phyloP scores from a whole-genome alignment of 1,140 invertebrate genomes.

The Drosophila sp. region DNA sequence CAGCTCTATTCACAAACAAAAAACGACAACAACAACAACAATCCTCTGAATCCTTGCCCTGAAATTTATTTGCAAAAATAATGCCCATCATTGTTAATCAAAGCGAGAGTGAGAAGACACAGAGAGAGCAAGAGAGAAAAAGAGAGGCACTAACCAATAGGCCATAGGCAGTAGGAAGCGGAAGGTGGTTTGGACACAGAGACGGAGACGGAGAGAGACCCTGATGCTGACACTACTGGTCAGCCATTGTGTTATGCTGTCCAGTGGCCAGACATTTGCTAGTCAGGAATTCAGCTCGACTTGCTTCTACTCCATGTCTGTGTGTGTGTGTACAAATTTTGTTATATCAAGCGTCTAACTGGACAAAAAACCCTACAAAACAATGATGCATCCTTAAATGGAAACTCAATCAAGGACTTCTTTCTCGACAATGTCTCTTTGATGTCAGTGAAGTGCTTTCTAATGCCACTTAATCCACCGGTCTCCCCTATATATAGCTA shows the following conservation, averaged over 20 bases:
- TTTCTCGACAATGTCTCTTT: too few relatives aligned
- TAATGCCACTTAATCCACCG: too few relatives aligned
- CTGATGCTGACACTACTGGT: conserved; percentile 59
- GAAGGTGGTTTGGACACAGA: conserved; percentile 5
- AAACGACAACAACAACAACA: conserved; percentile 25
- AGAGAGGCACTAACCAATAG: not conserved
- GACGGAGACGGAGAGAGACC: not conserved
- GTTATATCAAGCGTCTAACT: conserved; percentile 25
- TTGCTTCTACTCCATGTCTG: conserved; percentile 57
- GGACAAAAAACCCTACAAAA: not conserved
- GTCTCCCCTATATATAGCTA: too few relatives aligned
- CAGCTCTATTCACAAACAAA: conserved; percentile 42
- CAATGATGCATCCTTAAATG: not conserved
- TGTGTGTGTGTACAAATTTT: conserved; percentile 34
- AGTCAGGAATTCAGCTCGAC: conserved; percentile 54
- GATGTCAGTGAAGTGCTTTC: too few relatives aligned
- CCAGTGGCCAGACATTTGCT: conserved; percentile 59
- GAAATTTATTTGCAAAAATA: conserved; percentile 77
- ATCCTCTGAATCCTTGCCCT: conserved; percentile 13
- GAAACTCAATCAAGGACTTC: not conserved
- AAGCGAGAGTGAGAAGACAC: conserved; percentile 28
- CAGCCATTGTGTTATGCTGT: conserved; percentile 62
- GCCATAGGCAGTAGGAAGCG: not conserved
- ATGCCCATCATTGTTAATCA: conserved; percentile 79
- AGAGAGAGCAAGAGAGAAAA: not conserved